Conservation (phyloP, 2,113 vertebrate species). For the Etheostoma cragini region DNA sequence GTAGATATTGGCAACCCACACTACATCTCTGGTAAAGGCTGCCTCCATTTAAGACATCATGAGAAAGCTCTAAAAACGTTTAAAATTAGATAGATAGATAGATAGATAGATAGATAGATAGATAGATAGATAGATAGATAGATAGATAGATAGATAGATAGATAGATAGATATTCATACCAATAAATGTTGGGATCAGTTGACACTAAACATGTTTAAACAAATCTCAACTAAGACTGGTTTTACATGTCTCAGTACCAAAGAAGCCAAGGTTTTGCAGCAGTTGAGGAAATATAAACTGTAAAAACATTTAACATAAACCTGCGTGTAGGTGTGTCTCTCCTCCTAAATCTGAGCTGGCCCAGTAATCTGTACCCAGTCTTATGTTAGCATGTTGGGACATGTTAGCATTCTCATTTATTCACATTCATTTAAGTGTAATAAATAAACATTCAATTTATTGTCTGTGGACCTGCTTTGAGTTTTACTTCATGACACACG, state of each 20-base stretch:
- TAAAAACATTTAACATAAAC: background rate
- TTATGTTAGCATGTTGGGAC: slow-evolving; percentile 36
- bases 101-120: too few species aligned
- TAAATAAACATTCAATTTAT: slow-evolving; percentile 33
- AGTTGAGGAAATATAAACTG: background rate
- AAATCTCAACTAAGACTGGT: background rate
- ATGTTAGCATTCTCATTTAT: slow-evolving; percentile 37
- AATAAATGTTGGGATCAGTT: background rate
- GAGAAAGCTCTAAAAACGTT: background rate
- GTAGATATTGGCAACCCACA: background rate
- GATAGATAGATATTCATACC: background rate
- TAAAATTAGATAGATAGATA: background rate
- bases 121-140: too few species aligned
- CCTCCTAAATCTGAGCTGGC: background rate
- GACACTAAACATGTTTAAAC: background rate
- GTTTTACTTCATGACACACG: slow-evolving; percentile 14
- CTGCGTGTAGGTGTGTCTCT: background rate
- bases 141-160: background rate
- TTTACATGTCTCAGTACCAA: background rate
- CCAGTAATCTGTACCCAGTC: background rate
- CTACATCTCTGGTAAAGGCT: background rate
- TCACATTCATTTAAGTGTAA: slow-evolving; percentile 43
- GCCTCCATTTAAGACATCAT: background rate
- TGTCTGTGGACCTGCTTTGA: slow-evolving; percentile 7
- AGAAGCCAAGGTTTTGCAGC: background rate